A percentile compares a stretch with the other conserved stretches of the same genome.
Conservation (phyloP, 1,140 invertebrate species). For the Helicoverpa zea region DNA sequence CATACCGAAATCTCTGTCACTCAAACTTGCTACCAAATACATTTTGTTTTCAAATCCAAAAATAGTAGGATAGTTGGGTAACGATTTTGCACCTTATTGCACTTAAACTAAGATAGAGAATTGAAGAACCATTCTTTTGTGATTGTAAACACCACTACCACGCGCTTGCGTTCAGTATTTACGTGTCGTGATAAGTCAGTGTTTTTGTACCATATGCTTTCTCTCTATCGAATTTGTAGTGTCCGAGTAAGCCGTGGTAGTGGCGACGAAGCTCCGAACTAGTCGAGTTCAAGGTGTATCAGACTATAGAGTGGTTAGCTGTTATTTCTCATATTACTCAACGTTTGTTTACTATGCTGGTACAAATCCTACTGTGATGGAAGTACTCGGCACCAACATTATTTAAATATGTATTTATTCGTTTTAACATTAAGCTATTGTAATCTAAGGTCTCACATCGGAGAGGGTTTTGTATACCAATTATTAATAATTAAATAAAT, state of each 20-base stretch:
- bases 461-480: conserved; percentile 62
- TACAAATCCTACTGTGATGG: conserved; percentile 60
- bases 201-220: conserved; percentile 52
- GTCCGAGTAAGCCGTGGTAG: conserved; percentile 50
- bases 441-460: conserved; percentile 58
- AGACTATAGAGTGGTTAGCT: conserved; percentile 37
- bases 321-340: conserved; percentile 54
- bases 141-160: conserved; percentile 52
- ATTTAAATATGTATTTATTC: conserved; percentile 59
- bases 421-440: conserved; percentile 57
- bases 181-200: conserved; percentile 43
- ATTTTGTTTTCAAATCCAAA: conserved; percentile 53
- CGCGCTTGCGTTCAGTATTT: conserved; percentile 40
- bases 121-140: conserved; percentile 47
- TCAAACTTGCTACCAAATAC: conserved; percentile 57
- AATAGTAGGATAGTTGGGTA: conserved; percentile 64
- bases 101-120: conserved; percentile 64
- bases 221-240: conserved; percentile 52
- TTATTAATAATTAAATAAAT: conserved; percentile 55
- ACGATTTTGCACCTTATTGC: conserved; percentile 66
- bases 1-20: conserved; percentile 37
- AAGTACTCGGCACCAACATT: conserved; percentile 61
- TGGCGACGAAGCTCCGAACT: conserved; percentile 45
- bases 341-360: conserved; percentile 54
- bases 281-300: conserved; percentile 48